Conservation (phyloP, 1,140 invertebrate genomes). For the Caenorhabditis inopinata region DNA sequence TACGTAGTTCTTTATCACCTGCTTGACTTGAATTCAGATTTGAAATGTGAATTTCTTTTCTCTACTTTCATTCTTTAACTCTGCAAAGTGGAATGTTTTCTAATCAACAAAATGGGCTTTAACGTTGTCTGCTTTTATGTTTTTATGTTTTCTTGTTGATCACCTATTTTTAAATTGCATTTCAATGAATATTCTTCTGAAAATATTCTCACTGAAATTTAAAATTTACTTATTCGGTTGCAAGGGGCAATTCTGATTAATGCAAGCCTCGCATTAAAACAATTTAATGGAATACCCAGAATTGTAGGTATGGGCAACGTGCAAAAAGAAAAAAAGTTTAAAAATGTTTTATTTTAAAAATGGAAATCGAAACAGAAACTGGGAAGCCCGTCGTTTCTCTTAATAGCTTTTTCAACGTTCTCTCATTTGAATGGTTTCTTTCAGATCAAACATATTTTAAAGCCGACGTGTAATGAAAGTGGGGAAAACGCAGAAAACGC, state of each 20-base stretch:
- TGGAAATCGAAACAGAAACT: neutral
- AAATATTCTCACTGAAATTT: constrained; percentile 25
- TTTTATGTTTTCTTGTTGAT: neutral
- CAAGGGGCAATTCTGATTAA: no score
- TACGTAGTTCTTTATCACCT: no score
- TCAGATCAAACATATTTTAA: constrained; percentile 13
- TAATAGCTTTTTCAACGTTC: constrained; percentile 19
- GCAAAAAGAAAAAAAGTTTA: neutral
- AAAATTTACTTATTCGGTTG: neutral
- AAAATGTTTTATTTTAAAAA: neutral
- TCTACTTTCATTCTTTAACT: neutral
- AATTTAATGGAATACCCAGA: no score
- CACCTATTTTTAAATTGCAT: constrained; percentile 3
- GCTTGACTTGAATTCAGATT: neutral
- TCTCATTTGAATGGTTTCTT: neutral
- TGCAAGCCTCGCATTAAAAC: no score
- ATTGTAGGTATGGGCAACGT: neutral
- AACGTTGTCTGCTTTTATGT: neutral
- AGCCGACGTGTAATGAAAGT: neutral
- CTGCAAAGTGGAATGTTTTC: neutral
- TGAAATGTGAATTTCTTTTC: neutral
- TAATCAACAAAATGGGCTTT: constrained; percentile 11
- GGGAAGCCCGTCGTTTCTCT: neutral
- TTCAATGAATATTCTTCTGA: neutral
- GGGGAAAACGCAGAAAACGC: neutral